A percentile compares a stretch with the other conserved stretches of the same genome.
phyloP scores from a whole-genome alignment of 2,888 invertebrate species.

The Junonia oenone region DNA sequence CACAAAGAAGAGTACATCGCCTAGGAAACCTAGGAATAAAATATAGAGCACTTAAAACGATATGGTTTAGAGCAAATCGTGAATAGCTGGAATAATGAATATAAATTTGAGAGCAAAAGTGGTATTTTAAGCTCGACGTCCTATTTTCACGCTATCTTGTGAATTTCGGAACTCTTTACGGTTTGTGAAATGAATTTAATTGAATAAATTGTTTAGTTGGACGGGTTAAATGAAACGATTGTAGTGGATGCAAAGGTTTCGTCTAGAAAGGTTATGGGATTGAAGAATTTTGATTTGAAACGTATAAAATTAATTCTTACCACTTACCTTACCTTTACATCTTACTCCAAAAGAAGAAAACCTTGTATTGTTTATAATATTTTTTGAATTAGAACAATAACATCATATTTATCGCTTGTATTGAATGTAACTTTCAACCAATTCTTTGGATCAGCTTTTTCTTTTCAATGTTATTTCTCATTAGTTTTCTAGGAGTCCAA shows the following conservation, averaged over 20 bases:
- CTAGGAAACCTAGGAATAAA: background rate
- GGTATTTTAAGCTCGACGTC: background rate
- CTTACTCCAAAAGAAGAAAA: too few species aligned
- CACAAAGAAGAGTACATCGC: background rate
- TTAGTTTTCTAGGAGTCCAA: background rate
- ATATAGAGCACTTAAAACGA: background rate
- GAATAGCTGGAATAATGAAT: conserved; percentile 8
- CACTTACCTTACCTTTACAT: too few species aligned
- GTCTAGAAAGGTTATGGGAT: too few species aligned
- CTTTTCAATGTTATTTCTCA: too few species aligned
- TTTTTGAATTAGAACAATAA: background rate
- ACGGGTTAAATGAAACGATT: background rate
- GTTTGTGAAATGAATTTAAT: background rate
- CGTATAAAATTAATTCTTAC: too few species aligned
- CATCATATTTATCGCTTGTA: too few species aligned
- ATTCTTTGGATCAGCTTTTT: too few species aligned
- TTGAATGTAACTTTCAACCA: too few species aligned
- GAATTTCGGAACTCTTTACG: background rate
- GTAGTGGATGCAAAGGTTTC: too few species aligned
- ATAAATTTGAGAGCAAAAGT: conserved; percentile 7
- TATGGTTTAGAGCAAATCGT: conserved; percentile 9
- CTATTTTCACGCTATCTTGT: background rate
- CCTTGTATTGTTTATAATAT: background rate
- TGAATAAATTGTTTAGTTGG: background rate
- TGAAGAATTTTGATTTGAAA: too few species aligned